Evolutionary conservation across 2,797 vertebrate genomes (phyloP).

Genomic region (Ctenosaura bakeri): DNA sequence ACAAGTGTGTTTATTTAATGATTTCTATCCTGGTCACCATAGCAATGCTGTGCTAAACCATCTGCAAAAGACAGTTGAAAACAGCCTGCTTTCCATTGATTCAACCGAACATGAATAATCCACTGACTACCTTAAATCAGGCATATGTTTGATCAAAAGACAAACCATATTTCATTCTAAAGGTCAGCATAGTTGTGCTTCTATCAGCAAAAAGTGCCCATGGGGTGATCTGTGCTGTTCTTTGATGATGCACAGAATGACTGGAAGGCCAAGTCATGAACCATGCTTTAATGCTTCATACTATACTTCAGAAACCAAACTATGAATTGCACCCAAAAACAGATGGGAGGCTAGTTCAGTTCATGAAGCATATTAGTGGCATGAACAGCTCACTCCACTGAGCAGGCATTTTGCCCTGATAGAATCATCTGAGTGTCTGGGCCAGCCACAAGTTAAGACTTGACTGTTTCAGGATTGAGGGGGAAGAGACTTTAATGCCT

Average conservation of each 20-base stretch:
- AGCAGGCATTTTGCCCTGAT: conserved; percentile 34
- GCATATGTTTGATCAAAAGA: neutral
- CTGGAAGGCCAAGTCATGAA: conserved; percentile 21
- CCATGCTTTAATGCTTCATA: neutral
- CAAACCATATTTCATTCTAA: conserved; percentile 13
- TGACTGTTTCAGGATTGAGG: conserved; percentile 43
- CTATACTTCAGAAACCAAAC: neutral
- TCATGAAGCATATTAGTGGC: conserved; percentile 41
- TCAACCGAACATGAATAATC: neutral
- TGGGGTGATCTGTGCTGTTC: conserved; percentile 23
- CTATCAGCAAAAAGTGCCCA: conserved; percentile 23
- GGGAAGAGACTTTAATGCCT: conserved; percentile 44
- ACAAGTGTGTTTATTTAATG: conserved; percentile 22
- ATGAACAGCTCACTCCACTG: neutral
- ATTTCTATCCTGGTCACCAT: neutral
- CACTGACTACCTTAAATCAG: conserved; percentile 44
- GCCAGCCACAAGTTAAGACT: conserved; percentile 38
- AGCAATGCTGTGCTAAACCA: neutral
- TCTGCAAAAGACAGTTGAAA: conserved; percentile 32
- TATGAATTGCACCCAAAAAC: conserved; percentile 47
- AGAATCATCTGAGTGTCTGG: conserved; percentile 56
- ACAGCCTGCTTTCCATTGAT: conserved; percentile 18
- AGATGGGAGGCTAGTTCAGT: conserved; percentile 43
- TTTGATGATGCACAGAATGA: neutral
- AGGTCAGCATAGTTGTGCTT: conserved; percentile 35